Base-by-base conservation (phyloP, 2,888 invertebrate species). In the Conchocele bisecta region DNA sequence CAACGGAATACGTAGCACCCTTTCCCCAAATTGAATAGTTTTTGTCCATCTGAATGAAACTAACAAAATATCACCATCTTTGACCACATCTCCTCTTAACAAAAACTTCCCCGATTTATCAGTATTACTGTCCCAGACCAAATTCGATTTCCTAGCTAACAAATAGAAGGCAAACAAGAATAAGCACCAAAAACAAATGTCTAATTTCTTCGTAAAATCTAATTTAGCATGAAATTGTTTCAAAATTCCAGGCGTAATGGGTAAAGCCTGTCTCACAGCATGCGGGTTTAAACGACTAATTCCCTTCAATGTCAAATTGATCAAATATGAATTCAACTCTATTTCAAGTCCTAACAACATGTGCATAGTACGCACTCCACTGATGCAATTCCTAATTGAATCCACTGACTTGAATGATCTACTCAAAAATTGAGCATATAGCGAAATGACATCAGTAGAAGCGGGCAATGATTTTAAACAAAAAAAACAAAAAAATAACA, bases 111-210 rank as follows among this genome's bases (percentile, higher is more conserved):
- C 5, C 15, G 35, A 37, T 24, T 48, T 35, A 35, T 48, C 48
- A 6, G 46, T 48, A 17, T 4, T 31, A 22, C 29, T 35, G 2
- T 26, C 35, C 3, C 37, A 37, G 15, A 59, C 59, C 24, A 48
- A 29, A 48, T 59, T 58, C 11, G 58, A 58, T 33, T 58, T 58
- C 22, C 58, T 41, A 17, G 33, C n/a, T 24, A 58, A 26, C 5
- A 58, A 22, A 22, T 35, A 46, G 35, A 58, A 58, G 2, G 46
- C 58, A 46, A 58, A 58, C 11, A 58, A n/a, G 46, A 58, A 58
- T 58, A 58, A 58, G 26, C 58, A 58, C 58, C 58, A 58, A 33
- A 33, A 46, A 2, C 22, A 26, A 31, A 31, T 29, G 31, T 57
- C 42, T 17, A n/a, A 15, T 7, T 13, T 1, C 15, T 33, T 41